Evolutionary conservation across 1,140 invertebrate genomes (phyloP).

Genomic region (Linepithema humile): DNA sequence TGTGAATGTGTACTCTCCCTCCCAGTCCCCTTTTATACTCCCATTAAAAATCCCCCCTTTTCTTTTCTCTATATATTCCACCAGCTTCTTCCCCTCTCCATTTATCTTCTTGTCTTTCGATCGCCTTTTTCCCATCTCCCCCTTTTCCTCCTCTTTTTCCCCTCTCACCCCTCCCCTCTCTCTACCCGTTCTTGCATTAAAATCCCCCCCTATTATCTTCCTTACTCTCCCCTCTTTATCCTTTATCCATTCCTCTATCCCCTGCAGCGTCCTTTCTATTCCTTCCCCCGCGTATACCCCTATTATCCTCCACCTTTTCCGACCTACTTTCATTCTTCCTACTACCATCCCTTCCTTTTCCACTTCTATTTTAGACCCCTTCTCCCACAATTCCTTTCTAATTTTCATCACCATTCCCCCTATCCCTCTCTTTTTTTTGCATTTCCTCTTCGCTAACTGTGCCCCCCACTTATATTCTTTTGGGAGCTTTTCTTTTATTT

Average conservation of each 20-base stretch:
- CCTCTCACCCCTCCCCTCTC: neutral
- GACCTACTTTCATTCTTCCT: neutral
- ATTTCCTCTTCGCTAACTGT: neutral
- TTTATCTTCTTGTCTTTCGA: neutral
- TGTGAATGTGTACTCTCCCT: neutral
- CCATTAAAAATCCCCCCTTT: neutral
- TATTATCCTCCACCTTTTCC: neutral
- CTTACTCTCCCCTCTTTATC: neutral
- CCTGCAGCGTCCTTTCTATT: neutral
- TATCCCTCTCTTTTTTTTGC: neutral
- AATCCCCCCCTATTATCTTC: neutral
- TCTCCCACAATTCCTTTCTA: neutral
- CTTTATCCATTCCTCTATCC: neutral
- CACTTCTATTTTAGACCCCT: neutral
- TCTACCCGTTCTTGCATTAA: neutral
- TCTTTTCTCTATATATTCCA: neutral
- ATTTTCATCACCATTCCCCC: neutral
- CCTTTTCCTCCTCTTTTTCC: neutral
- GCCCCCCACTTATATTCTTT: neutral
- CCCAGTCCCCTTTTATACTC: neutral
- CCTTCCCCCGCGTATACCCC: neutral
- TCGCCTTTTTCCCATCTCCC: too few species aligned
- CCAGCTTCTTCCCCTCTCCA: neutral
- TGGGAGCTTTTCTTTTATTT: neutral
- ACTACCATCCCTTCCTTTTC: too few species aligned